These are phyloP conservation scores for Drosophila yooni DNA, from an alignment of 2,888 invertebrate genomes.

Conservation along the genomic window DNA sequence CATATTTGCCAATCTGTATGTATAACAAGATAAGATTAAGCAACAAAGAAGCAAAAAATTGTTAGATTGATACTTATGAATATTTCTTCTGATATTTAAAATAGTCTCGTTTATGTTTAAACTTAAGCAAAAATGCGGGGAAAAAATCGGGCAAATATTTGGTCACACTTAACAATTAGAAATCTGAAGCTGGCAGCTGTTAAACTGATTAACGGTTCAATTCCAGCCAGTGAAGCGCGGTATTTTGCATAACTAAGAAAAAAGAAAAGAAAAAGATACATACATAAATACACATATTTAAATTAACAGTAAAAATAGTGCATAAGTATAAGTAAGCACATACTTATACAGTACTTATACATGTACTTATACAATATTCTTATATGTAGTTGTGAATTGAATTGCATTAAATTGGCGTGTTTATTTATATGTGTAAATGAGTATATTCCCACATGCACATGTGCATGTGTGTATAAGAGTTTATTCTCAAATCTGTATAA, in stretches of 20 bases:
- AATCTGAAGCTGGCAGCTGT: constrained; percentile 67
- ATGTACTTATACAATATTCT: constrained; percentile 1
- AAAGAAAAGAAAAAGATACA: constrained; percentile 17
- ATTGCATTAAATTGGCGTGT: constrained; percentile 48
- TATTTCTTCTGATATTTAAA: constrained; percentile 69
- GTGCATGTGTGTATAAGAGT: background rate
- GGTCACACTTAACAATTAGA: constrained; percentile 52
- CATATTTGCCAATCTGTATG: constrained; percentile 51
- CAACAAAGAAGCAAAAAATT: constrained; percentile 33
- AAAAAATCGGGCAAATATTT: background rate
- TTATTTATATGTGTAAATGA: constrained; percentile 45
- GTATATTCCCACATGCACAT: constrained; percentile 17
- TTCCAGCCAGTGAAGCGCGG: constrained; percentile 70
- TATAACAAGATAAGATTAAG: constrained; percentile 44
- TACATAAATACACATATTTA: constrained; percentile 25
- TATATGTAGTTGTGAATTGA: constrained; percentile 16
- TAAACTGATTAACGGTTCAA: constrained; percentile 37
- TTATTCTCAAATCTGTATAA: background rate
- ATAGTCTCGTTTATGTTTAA: constrained; percentile 58
- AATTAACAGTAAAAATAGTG: constrained; percentile 16
- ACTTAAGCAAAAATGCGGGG: background rate
- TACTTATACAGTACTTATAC: constrained; percentile 5
- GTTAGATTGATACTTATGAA: constrained; percentile 62
- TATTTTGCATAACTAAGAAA: constrained; percentile 73
- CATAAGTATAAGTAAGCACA: constrained; percentile 33